A percentile compares a stretch with the other conserved stretches of the same genome.
Evolutionary conservation across 2,797 vertebrate species (phyloP).

Genomic region (Falco columbarius): DNA sequence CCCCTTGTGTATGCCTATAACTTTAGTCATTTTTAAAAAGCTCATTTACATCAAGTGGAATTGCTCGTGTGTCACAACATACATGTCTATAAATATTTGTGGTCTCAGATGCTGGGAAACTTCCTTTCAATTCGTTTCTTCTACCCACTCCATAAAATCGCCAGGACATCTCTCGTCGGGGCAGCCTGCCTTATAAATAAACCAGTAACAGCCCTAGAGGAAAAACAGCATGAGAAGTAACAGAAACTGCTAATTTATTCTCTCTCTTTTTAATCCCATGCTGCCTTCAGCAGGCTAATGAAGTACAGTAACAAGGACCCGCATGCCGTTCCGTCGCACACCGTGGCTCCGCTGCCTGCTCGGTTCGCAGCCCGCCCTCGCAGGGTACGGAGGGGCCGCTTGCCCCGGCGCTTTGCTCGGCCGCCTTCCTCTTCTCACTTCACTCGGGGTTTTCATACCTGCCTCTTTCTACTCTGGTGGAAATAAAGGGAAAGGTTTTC

Average conservation of each 20-base stretch:
- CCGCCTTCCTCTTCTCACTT: background rate
- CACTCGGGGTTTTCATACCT: background rate
- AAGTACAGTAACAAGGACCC: background rate
- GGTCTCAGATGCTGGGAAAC: background rate
- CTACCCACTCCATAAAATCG: background rate
- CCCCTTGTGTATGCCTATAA: background rate
- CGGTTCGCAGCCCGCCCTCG: background rate
- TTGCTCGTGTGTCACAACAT: background rate
- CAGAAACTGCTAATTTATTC: background rate
- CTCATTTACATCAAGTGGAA: background rate
- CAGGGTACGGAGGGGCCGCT: background rate
- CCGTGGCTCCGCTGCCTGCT: background rate
- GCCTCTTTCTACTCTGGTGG: background rate
- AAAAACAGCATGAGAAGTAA: background rate
- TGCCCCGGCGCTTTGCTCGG: too few relatives aligned
- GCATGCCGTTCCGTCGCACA: rapidly evolving
- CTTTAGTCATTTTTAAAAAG: background rate
- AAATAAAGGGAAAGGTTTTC: background rate
- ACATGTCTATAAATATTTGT: background rate
- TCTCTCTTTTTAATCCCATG: background rate
- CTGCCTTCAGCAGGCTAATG: background rate
- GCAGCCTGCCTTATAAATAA: background rate
- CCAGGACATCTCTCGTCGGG: background rate
- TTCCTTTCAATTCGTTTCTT: background rate
- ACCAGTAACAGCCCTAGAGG: background rate